These are phyloP conservation scores for Acanthosepion lycidas DNA, from an alignment of 2,888 invertebrate genomes.

Conservation along the genomic window DNA sequence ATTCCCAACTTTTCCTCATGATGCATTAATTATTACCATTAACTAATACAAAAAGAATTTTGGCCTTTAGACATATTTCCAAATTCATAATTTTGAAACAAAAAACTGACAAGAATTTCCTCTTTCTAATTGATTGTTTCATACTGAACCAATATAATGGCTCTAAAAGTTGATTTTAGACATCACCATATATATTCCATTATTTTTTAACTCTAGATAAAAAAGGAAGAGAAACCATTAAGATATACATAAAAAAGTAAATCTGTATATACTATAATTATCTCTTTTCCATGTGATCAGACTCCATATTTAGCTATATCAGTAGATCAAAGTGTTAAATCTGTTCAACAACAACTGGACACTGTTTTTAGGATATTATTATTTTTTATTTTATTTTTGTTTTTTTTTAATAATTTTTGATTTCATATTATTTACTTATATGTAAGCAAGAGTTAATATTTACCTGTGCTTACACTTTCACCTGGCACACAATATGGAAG, in stretches of 20 bases:
- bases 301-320: neutral
- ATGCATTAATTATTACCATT: too few relatives aligned
- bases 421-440: neutral
- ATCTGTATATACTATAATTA: neutral
- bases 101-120: too few relatives aligned
- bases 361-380: too few relatives aligned
- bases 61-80: too few relatives aligned
- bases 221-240: neutral
- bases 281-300: neutral
- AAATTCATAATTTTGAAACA: too few relatives aligned
- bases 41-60: too few relatives aligned
- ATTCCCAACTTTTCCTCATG: too few relatives aligned
- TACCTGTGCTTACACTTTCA: neutral
- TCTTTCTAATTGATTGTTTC: too few relatives aligned
- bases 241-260: neutral
- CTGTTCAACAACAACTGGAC: neutral
- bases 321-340: neutral
- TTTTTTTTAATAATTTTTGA: neutral
- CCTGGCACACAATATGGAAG: constrained; percentile 1
- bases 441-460: neutral
- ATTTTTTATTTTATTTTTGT: neutral
- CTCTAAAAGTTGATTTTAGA: too few relatives aligned
- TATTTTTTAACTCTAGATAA: neutral
- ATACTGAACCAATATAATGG: too few relatives aligned
- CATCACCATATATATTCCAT: neutral